Conservation (phyloP, 2,113 vertebrate genomes). For the Dicentrarchus labrax region DNA sequence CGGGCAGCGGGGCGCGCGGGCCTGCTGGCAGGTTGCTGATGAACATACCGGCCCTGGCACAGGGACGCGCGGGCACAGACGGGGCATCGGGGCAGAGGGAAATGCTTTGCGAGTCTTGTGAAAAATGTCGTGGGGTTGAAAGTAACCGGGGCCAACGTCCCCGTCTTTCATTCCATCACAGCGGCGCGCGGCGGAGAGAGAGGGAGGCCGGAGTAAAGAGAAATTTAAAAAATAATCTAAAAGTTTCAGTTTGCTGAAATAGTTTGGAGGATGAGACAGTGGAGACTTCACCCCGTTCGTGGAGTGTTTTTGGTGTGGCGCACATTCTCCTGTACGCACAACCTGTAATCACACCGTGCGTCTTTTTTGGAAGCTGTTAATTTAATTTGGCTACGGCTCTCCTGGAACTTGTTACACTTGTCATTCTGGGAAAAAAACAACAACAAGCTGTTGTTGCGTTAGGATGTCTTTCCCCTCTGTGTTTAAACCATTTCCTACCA, state of each 20-base stretch:
- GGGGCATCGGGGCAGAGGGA: constrained; percentile 36
- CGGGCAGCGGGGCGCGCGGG: constrained; percentile 79
- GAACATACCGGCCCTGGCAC: constrained; percentile 76
- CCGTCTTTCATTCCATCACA: constrained; percentile 60
- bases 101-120: constrained; percentile 39
- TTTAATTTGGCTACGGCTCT: constrained; percentile 49
- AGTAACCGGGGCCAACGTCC: constrained; percentile 36
- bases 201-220: neutral
- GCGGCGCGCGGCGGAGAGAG: neutral
- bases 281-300: neutral
- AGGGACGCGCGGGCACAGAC: constrained; percentile 58
- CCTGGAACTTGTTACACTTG: constrained; percentile 51
- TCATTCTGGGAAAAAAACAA: constrained; percentile 27
- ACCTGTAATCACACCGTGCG: constrained; percentile 63
- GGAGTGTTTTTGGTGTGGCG: neutral
- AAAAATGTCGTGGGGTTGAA: constrained; percentile 50
- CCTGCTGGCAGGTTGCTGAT: constrained; percentile 79
- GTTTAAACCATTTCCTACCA: constrained; percentile 1
- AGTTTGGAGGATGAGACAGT: rapidly evolving
- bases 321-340: constrained; percentile 58
- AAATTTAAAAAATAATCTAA: neutral
- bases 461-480: neutral
- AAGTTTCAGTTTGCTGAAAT: neutral
- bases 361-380: constrained; percentile 49
- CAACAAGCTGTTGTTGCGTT: constrained; percentile 35